phyloP scores from a whole-genome alignment of 2,113 vertebrate genomes.

The Felis chaus region DNA sequence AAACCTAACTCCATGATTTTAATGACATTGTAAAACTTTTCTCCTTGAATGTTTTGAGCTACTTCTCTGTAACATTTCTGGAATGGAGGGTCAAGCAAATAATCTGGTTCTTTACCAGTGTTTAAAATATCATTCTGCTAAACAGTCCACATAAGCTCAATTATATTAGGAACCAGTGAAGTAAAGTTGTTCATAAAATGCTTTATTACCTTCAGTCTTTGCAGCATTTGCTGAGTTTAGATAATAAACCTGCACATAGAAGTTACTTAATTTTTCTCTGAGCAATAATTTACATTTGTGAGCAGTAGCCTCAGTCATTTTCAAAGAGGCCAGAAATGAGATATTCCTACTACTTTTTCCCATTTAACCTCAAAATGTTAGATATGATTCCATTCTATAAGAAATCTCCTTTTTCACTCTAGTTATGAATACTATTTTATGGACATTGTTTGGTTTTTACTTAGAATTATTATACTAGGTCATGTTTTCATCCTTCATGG shows the following conservation, averaged over 20 bases:
- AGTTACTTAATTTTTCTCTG: constrained; percentile 78
- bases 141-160: constrained; percentile 76
- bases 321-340: constrained; percentile 60
- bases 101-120: constrained; percentile 70
- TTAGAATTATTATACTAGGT: constrained; percentile 43
- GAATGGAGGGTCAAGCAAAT: constrained; percentile 5
- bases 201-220: constrained; percentile 82
- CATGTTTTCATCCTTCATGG: constrained; percentile 22
- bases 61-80: constrained; percentile 36
- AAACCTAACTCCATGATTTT: constrained; percentile 26
- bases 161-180: constrained; percentile 77
- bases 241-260: constrained; percentile 80
- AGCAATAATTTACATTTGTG: constrained; percentile 74
- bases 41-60: not conserved
- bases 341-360: constrained; percentile 32
- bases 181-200: constrained; percentile 84
- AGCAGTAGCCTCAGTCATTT: constrained; percentile 69
- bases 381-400: constrained; percentile 33
- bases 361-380: constrained; percentile 59
- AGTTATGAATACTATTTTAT: constrained; percentile 32
- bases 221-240: constrained; percentile 78
- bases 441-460: constrained; percentile 10
- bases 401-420: constrained; percentile 20
- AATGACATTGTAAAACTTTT: constrained; percentile 50
- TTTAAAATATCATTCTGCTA: constrained; percentile 74